Base-by-base conservation (phyloP, 2,113 vertebrate genomes). In the Rhodinocichla rosea region DNA sequence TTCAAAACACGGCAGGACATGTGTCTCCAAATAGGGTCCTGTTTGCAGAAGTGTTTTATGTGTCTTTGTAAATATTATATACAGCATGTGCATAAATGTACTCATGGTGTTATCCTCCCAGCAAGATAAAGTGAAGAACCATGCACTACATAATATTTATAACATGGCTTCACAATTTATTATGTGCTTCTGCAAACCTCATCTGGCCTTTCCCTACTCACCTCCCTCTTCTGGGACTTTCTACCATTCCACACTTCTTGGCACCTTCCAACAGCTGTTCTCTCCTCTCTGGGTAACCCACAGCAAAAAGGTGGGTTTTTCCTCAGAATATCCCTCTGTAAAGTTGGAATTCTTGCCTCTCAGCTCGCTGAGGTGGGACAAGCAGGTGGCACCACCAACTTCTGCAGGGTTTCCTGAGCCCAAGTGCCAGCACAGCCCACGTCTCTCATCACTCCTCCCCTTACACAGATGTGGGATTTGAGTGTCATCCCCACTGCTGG, bases 151-250 rank as follows among this genome's bases (percentile, higher is more conserved):
- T 22, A 84, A 62, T 92, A 92, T 92, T 94, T 90, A 79, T 90
- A 81, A 69, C 53, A 84, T 39, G 65, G 20, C 52, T 87, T 83
- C 62, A 83, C n/a, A 79, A 92, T 96, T 94, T 95, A 96, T 92
- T 68, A 79, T 45, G 73, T 92, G 73, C 69, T 94, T 89, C 74
- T 92, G 49, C 87, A 63, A 42, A 76, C 49, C 68, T 95, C 75
- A 74, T 83, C 71, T 96, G 42, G 35, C 47, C 21, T 88, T 92
- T 83, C 39, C 60, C 68, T 90, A 39, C 64, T 89, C 89, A 70
- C 80, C 49, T 86, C 30, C 21, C 64, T 90, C 90, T 90, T 90
- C 76, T 86, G 86, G 92, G 71, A 87, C 56, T 44, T 96, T 88
- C 64, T 77, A 84, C 76, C 32, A 45, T 92, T 83, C 40, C 32